Percentiles rank a stretch among this genome's conserved stretches.
Evolutionary conservation across 2,797 vertebrate species (phyloP).

Genomic region (Propithecus perrieri): DNA sequence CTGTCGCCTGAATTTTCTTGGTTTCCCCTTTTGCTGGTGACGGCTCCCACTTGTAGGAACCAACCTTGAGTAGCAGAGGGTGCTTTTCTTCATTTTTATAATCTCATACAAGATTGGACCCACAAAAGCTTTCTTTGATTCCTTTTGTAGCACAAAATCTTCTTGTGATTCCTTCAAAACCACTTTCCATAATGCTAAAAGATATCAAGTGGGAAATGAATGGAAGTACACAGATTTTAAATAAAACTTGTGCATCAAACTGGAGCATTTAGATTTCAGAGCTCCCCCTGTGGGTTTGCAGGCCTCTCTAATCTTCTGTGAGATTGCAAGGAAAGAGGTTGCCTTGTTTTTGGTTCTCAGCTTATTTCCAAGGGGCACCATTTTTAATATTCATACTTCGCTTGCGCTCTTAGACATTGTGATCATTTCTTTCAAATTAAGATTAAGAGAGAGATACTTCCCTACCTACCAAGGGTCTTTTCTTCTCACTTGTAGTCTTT

Average conservation of each 20-base stretch:
- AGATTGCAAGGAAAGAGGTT: background rate
- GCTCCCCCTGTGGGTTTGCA: background rate
- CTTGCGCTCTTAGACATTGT: background rate
- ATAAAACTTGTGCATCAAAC: background rate
- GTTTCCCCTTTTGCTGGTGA: background rate
- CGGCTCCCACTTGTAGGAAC: background rate
- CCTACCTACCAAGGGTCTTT: background rate
- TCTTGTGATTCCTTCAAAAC: background rate
- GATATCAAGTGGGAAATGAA: background rate
- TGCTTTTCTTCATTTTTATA: background rate
- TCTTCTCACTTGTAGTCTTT: background rate
- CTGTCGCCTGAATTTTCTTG: background rate
- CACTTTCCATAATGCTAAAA: background rate
- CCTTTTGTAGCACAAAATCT: background rate
- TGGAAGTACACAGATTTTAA: background rate
- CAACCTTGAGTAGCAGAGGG: background rate
- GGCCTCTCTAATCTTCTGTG: background rate
- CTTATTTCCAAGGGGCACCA: background rate
- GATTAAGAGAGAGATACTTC: background rate
- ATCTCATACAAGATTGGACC: background rate
- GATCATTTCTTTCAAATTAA: background rate
- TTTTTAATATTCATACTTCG: background rate
- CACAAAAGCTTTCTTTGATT: background rate
- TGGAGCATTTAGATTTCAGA: background rate
- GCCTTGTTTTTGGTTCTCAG: background rate